Evolutionary conservation across 2,113 vertebrate species (phyloP).

Genomic region (Mobula hypostoma): DNA sequence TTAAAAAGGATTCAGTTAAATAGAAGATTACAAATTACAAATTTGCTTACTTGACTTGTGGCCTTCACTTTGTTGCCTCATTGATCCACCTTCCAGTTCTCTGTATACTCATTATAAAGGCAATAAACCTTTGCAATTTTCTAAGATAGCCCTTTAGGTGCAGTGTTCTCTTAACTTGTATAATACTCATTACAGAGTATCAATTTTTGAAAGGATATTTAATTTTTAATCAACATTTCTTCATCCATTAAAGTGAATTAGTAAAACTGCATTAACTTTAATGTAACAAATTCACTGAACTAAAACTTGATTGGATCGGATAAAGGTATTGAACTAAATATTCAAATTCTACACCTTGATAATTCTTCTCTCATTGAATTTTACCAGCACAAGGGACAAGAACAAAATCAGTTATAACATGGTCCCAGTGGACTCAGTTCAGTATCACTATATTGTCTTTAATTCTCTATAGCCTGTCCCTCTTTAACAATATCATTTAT

Average conservation of each 20-base stretch:
- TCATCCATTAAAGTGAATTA: slow-evolving; percentile 29
- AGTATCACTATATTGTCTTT: not conserved
- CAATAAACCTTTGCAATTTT: slow-evolving; percentile 11
- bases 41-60: not conserved
- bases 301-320: slow-evolving; percentile 3
- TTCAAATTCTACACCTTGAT: not conserved
- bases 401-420: not conserved
- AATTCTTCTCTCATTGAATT: not conserved
- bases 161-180: not conserved
- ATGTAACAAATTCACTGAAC: slow-evolving; percentile 8
- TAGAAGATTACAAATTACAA: slow-evolving; percentile 15
- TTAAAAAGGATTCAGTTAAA: slow-evolving; percentile 1
- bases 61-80: not conserved
- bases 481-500: not conserved
- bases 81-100: not conserved
- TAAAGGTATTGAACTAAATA: not conserved
- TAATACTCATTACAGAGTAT: not conserved
- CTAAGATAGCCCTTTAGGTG: slow-evolving; percentile 13
- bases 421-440: not conserved
- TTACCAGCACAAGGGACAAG: not conserved
- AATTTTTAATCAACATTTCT: slow-evolving; percentile 31
- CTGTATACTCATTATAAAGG: not conserved
- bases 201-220: slow-evolving; percentile 29
- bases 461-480: not conserved
- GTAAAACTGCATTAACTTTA: not conserved